A percentile compares a stretch with the other conserved stretches of the same genome.
phyloP scores from a whole-genome alignment of 2,888 invertebrate genomes.

The Tubulanus polymorphus region DNA sequence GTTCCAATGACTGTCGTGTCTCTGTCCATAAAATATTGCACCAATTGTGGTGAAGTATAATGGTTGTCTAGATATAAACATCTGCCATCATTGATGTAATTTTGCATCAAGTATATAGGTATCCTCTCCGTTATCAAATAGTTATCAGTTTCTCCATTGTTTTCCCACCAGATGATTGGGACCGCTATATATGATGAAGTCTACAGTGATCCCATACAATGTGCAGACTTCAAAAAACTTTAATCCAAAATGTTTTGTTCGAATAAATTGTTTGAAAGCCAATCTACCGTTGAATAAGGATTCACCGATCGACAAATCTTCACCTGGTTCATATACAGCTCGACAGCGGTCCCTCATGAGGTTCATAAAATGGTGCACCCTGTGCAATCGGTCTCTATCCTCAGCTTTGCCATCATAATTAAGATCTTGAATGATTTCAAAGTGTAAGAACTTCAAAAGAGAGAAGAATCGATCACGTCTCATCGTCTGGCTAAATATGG shows the following conservation, averaged over 20 bases:
- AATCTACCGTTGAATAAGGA: slow-evolving; percentile 1
- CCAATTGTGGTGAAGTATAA: slow-evolving; percentile 9
- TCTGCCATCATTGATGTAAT: slow-evolving; percentile 8
- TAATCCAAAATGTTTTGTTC: slow-evolving; percentile 1
- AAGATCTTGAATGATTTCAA: neutral
- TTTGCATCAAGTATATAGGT: slow-evolving; percentile 5
- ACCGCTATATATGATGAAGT: slow-evolving; percentile 7
- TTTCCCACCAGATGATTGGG: no score
- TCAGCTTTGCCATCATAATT: neutral
- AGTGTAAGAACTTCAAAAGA: neutral
- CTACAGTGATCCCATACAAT: neutral
- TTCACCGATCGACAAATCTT: neutral
- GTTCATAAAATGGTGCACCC: neutral
- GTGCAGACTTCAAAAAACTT: slow-evolving; percentile 8
- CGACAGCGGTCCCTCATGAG: neutral
- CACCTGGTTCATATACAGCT: neutral
- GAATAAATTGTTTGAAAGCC: neutral
- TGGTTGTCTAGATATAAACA: slow-evolving; percentile 6
- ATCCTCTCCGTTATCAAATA: slow-evolving; percentile 9
- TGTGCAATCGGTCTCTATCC: neutral
- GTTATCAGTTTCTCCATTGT: slow-evolving; percentile 5
- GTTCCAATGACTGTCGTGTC: slow-evolving; percentile 8
- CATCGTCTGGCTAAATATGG: neutral
- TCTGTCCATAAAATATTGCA: slow-evolving; percentile 8
- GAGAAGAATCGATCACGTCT: neutral